A percentile compares a stretch with the other conserved stretches of the same genome.
Conservation (phyloP, 2,113 vertebrate genomes). For the Osmerus mordax region DNA sequence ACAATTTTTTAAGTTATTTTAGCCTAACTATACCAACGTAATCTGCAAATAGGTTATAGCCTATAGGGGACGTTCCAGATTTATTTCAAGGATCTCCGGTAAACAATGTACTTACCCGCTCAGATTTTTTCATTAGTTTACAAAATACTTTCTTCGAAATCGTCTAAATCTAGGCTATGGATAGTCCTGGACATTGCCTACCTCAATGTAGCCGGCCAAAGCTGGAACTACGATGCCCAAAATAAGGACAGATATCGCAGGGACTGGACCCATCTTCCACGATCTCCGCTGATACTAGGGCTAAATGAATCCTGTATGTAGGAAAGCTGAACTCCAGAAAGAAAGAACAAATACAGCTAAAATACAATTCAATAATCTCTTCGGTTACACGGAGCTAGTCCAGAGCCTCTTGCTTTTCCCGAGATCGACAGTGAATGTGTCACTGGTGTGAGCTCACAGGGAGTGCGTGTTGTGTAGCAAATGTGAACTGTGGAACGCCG, state of each 20-base stretch:
- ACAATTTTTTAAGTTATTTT: too few relatives aligned
- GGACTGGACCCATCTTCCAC: conserved; percentile 69
- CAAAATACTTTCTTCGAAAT: too few relatives aligned
- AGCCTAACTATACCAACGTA: too few relatives aligned
- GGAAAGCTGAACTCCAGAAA: conserved; percentile 27
- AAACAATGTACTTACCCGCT: too few relatives aligned
- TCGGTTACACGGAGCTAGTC: conserved; percentile 29
- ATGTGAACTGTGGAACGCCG: neutral
- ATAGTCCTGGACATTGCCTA: conserved; percentile 43
- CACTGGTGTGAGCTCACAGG: neutral
- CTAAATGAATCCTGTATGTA: conserved; percentile 45
- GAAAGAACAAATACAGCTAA: neutral
- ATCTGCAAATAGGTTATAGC: too few relatives aligned
- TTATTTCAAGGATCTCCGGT: too few relatives aligned
- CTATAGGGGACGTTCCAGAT: too few relatives aligned
- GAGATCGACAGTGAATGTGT: conserved; percentile 35
- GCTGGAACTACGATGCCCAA: conserved; percentile 72
- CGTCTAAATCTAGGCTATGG: neutral
- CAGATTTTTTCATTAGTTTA: too few relatives aligned
- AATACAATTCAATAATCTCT: conserved; percentile 10
- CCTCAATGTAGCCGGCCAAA: conserved; percentile 83
- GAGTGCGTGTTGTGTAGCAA: neutral
- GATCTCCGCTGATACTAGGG: conserved; percentile 26
- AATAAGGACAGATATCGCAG: conserved; percentile 66
- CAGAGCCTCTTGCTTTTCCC: conserved; percentile 46